Percentiles rank a stretch among this genome's conserved stretches.
phyloP scores from a whole-genome alignment of 2,113 vertebrate genomes.

The Rhinoptilus africanus region DNA sequence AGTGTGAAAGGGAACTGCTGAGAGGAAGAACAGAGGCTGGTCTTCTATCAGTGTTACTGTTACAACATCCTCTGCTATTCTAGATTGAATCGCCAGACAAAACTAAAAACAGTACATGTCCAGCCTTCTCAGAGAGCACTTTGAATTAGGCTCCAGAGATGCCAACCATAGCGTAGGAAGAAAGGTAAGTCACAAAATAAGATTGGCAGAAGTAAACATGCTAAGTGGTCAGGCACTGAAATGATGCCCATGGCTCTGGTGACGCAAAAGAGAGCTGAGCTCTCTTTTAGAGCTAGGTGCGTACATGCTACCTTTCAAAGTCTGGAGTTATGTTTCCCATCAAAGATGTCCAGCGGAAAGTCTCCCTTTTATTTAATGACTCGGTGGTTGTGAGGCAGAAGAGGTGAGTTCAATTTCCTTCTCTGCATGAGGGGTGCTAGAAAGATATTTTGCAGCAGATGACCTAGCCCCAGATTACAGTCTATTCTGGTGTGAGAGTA shows the following conservation, averaged over 20 bases:
- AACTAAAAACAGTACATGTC: background rate
- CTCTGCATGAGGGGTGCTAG: background rate
- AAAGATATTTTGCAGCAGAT: background rate
- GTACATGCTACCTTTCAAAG: background rate
- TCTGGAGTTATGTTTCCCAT: background rate
- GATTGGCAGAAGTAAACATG: background rate
- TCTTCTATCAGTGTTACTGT: background rate
- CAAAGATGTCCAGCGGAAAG: background rate
- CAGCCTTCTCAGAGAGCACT: background rate
- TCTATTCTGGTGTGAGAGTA: background rate
- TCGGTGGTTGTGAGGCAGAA: background rate
- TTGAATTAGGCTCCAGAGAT: background rate
- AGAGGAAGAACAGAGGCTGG: background rate
- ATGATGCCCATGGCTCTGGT: background rate
- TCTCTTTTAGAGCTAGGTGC: background rate
- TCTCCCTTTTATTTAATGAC: background rate
- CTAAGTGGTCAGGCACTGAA: background rate
- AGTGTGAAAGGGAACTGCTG: background rate
- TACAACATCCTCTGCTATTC: background rate
- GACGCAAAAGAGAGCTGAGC: background rate
- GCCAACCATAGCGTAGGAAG: background rate
- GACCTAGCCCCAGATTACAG: background rate
- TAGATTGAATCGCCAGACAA: background rate
- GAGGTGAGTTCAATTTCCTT: background rate
- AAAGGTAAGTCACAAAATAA: background rate